Base-by-base conservation (phyloP, 2,888 invertebrate genomes). In the Rotaria sp. region DNA sequence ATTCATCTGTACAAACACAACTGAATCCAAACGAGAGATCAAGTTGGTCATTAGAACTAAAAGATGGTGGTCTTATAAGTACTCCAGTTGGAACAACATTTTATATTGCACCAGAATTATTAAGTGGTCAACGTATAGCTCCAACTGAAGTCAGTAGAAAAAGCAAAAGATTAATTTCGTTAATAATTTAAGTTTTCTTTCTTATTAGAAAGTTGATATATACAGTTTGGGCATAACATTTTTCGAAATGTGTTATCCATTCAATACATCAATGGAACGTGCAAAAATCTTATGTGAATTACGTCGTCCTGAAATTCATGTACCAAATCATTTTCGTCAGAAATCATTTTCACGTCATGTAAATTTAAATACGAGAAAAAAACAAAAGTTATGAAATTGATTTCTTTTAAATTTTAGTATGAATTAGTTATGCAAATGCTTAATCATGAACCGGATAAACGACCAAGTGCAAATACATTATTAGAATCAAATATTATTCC, bases 41-140 rank as follows among this genome's bases (percentile, higher is more conserved):
- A 35, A 41, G 38, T 38, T 75, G 84, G 35, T 84, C 85, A 50
- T 11, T 85, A 7, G 67, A 84, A 41, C 21, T 52, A n/a, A 67
- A 30, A 35, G 87, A 86, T 48, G 87, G 67, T 30, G 84, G 84
- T 52, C 74, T 84, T 13, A 80, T 88, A 30, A 95, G 95, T 0
- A 95, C 95, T 0, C 94, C 95, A 92, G 95, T 98, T 41, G 99
- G 99, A 48, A 99, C 98, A 50, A 95, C 95, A 0, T 92, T 97
- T 0, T 99, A 99, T 91, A 95, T 96, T 84, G 97, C 97, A 0
- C 98, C 98, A 0, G 99, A 99, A 90, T 92, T 98, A 1, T 89
- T 90, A 88, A 93, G 88, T 87, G 84, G 89, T 89, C 87, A 88
- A 89, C 15, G 88, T 89, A 24, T 92, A 92, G 88, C 96, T 94